These are phyloP conservation scores for Chrysochloris asiatica DNA, from an alignment of 2,113 vertebrate genomes.

Conservation along the genomic window DNA sequence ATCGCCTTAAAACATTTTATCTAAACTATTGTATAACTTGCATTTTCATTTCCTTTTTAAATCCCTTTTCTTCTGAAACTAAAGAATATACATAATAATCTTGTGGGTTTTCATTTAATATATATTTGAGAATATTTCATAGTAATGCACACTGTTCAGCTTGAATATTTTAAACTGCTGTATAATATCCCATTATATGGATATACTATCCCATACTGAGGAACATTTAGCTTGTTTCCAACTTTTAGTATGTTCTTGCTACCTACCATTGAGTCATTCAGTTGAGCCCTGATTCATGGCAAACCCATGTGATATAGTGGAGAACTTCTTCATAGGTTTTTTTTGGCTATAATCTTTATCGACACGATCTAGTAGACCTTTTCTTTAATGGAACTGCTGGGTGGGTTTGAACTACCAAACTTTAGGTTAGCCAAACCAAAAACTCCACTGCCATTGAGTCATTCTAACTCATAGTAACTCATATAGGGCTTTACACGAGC, in stretches of 20 bases:
- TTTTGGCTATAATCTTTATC: neutral
- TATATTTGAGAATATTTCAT: neutral
- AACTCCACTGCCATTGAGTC: too few species aligned
- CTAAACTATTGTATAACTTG: neutral
- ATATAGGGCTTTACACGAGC: too few species aligned
- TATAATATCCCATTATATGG: neutral
- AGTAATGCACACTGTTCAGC: neutral
- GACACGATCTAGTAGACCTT: neutral
- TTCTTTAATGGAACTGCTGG: neutral
- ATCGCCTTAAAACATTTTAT: slow-evolving; percentile 9
- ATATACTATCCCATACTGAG: neutral
- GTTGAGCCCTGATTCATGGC: neutral
- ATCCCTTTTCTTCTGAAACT: neutral
- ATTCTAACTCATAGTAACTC: too few species aligned
- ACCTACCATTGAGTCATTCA: neutral
- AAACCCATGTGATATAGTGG: neutral
- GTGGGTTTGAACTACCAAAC: neutral
- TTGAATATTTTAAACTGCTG: neutral
- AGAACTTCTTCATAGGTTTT: neutral
- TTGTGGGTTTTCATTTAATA: slow-evolving; percentile 6
- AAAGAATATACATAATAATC: neutral
- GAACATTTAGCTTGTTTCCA: neutral
- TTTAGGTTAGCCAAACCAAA: too few species aligned
- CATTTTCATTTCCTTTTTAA: slow-evolving; percentile 25
- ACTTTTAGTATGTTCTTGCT: neutral